phyloP scores from a whole-genome alignment of 1,140 invertebrate genomes.

The Spodoptera litura region DNA sequence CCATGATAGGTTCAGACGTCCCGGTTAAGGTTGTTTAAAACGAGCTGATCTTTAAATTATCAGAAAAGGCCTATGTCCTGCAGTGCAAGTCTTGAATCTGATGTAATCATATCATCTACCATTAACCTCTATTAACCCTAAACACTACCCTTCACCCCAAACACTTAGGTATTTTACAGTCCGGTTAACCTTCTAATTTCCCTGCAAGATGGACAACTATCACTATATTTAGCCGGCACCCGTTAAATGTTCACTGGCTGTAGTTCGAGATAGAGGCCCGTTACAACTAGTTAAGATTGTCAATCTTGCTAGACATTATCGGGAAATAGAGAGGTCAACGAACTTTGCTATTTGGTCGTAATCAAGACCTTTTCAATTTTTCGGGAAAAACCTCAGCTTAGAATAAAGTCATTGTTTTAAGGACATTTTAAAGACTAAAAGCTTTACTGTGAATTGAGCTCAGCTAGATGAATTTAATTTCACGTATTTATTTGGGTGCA shows the following conservation, averaged over 20 bases:
- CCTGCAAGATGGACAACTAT: not conserved
- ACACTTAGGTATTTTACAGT: not conserved
- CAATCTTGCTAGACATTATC: conserved; percentile 17
- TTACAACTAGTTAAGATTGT: conserved; percentile 29
- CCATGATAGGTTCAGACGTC: too few species aligned
- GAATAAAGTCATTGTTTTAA: not conserved
- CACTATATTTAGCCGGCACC: not conserved
- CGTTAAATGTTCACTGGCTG: conserved; percentile 32
- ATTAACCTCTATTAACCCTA: too few species aligned
- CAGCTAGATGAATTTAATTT: not conserved
- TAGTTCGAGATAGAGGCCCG: conserved; percentile 15
- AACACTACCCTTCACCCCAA: not conserved
- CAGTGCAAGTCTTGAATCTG: too few species aligned
- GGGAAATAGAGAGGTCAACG: not conserved
- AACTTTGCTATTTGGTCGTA: not conserved
- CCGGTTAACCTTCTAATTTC: not conserved
- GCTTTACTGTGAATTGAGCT: not conserved
- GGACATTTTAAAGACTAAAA: not conserved
- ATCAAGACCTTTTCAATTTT: conserved; percentile 11
- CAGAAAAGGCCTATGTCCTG: too few species aligned
- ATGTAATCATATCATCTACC: too few species aligned
- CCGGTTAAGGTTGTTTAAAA: too few species aligned
- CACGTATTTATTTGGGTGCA: not conserved
- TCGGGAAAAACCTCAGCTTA: not conserved
- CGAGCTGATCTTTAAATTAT: too few species aligned